phyloP scores from a whole-genome alignment of 2,888 invertebrate genomes.

The Plagodis dolabraria region DNA sequence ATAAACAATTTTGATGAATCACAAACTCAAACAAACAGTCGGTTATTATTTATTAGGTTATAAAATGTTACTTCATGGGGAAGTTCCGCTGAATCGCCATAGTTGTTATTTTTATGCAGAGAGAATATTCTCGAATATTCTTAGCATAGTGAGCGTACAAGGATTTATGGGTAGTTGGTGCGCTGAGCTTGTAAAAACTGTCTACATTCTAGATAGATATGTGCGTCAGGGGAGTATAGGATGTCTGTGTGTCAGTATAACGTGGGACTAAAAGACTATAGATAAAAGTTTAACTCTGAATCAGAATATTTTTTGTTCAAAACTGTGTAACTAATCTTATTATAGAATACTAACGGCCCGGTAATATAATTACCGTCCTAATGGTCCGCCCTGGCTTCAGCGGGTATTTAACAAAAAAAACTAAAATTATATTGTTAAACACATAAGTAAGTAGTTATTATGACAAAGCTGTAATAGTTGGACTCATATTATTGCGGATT shows the following conservation, averaged over 20 bases:
- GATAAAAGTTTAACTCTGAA: no score
- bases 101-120: conserved; percentile 28
- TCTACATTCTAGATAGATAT: conserved; percentile 31
- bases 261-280: no score
- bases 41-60: conserved; percentile 29
- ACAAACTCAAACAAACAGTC: conserved; percentile 20
- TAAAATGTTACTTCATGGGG: conserved; percentile 28
- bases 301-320: no score
- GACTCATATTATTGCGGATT: no score
- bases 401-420: no score
- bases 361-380: no score
- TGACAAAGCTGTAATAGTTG: no score
- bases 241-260: neutral
- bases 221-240: conserved; percentile 28
- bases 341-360: no score
- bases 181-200: conserved; percentile 37
- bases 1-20: conserved; percentile 19
- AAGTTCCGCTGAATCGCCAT: conserved; percentile 31
- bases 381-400: no score
- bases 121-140: conserved; percentile 15
- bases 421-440: no score
- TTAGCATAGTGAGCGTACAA: conserved; percentile 14
- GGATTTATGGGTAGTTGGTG: conserved; percentile 37
- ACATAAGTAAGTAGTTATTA: no score
- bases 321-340: no score